Evolutionary conservation across 2,888 invertebrate genomes (phyloP).

Genomic region (Brachyopa scutellaris): DNA sequence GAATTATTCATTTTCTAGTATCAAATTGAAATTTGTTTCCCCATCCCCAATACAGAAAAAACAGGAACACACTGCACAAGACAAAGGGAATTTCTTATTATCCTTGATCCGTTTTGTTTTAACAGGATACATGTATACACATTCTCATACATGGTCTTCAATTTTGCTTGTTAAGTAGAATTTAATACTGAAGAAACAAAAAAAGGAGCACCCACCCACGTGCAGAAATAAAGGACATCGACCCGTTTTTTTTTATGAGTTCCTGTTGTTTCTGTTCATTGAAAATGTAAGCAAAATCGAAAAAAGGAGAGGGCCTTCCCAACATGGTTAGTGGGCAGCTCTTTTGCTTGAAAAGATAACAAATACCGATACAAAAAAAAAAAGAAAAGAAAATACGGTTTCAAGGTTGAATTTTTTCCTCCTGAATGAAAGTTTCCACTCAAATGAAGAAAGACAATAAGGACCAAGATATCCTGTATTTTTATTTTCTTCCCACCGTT

Average conservation of each 20-base stretch:
- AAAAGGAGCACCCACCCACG: not conserved
- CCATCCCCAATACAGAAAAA: no score
- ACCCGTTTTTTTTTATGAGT: constrained; percentile 5
- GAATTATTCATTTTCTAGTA: constrained; percentile 13
- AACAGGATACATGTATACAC: not conserved
- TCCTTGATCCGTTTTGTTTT: constrained; percentile 11
- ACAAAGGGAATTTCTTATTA: constrained; percentile 17
- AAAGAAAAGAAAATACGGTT: no score
- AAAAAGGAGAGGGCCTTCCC: not conserved
- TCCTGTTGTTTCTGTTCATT: no score
- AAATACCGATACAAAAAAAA: no score
- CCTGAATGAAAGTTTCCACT: constrained; percentile 22
- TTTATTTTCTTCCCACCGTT: not conserved
- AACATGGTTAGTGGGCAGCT: constrained; percentile 8
- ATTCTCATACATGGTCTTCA: not conserved
- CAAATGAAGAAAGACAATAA: constrained; percentile 6
- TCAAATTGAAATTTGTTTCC: not conserved
- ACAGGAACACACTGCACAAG: not conserved
- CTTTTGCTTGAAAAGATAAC: constrained; percentile 3
- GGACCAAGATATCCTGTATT: not conserved
- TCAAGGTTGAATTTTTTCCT: constrained; percentile 23
- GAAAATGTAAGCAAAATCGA: constrained; percentile 1
- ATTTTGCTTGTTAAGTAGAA: constrained; percentile 37
- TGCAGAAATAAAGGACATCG: constrained; percentile 24
- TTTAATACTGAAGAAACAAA: constrained; percentile 23